Evolutionary conservation across 2,113 vertebrate species (phyloP).

Genomic region (Irena cyanogastra): DNA sequence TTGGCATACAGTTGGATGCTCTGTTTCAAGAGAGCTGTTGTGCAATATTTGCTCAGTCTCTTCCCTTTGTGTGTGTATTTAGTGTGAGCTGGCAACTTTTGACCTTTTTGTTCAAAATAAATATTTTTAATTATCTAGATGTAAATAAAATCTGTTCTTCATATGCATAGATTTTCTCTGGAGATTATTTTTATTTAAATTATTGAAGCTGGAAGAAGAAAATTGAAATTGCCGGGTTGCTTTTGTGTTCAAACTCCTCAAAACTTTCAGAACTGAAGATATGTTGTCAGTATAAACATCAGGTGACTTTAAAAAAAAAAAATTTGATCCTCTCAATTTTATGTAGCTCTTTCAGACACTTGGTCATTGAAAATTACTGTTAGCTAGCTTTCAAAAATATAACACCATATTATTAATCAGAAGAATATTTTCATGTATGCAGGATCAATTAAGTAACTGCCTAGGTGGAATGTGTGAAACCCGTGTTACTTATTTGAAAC

Average conservation of each 20-base stretch:
- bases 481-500: not conserved
- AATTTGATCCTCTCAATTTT: not conserved
- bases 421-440: not conserved
- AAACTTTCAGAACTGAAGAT: not conserved
- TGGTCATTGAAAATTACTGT: not conserved
- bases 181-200: not conserved
- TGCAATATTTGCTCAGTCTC: not conserved
- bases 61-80: not conserved
- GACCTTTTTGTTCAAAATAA: not conserved
- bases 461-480: not conserved
- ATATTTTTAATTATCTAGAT: not conserved
- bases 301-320: not conserved
- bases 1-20: not conserved
- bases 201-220: not conserved
- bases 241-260: not conserved
- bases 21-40: not conserved
- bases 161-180: not conserved
- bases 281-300: not conserved
- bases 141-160: not conserved
- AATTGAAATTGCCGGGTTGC: not conserved
- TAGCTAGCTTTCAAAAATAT: not conserved
- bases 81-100: not conserved
- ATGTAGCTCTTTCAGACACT: not conserved
- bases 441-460: not conserved
- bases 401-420: not conserved